phyloP scores from a whole-genome alignment of 2,797 vertebrate genomes.

The Sorex maritimensis region DNA sequence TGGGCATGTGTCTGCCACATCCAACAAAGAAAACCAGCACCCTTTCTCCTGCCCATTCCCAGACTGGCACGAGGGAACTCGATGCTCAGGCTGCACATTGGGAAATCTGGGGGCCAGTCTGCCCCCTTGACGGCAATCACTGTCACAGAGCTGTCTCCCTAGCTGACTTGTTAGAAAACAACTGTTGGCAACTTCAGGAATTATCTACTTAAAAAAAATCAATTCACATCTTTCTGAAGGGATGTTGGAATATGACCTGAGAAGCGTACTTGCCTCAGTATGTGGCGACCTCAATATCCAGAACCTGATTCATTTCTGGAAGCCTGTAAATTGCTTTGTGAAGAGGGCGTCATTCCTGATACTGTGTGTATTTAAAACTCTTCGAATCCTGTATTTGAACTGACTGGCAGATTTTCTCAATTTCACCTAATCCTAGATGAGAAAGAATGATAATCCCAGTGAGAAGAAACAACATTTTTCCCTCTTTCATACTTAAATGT shows the following conservation, averaged over 20 bases:
- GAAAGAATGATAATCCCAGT: slow-evolving; percentile 50
- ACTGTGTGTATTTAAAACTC: background rate
- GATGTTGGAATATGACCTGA: slow-evolving; percentile 39
- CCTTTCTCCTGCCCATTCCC: too few species aligned
- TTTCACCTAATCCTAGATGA: slow-evolving; percentile 65
- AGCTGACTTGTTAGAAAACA: slow-evolving; percentile 58
- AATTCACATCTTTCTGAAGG: slow-evolving; percentile 34
- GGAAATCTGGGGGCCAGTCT: too few species aligned
- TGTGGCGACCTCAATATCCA: slow-evolving; percentile 49
- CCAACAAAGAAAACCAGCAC: too few species aligned
- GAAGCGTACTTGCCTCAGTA: background rate
- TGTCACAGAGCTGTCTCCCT: too few species aligned
- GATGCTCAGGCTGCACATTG: too few species aligned
- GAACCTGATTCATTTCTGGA: slow-evolving; percentile 63
- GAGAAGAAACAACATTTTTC: slow-evolving; percentile 6
- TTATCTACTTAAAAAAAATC: background rate
- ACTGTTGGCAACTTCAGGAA: slow-evolving; percentile 27
- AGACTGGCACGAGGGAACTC: too few species aligned
- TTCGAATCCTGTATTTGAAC: background rate
- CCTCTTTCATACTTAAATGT: slow-evolving; percentile 3
- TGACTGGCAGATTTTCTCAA: slow-evolving; percentile 69
- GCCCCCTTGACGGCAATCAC: too few species aligned
- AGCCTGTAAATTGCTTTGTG: slow-evolving; percentile 11
- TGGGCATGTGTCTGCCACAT: too few species aligned
- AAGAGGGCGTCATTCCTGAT: slow-evolving; percentile 15